Evolutionary conservation across 2,888 invertebrate species (phyloP).

Genomic region (Lasioglossum figueresi): DNA sequence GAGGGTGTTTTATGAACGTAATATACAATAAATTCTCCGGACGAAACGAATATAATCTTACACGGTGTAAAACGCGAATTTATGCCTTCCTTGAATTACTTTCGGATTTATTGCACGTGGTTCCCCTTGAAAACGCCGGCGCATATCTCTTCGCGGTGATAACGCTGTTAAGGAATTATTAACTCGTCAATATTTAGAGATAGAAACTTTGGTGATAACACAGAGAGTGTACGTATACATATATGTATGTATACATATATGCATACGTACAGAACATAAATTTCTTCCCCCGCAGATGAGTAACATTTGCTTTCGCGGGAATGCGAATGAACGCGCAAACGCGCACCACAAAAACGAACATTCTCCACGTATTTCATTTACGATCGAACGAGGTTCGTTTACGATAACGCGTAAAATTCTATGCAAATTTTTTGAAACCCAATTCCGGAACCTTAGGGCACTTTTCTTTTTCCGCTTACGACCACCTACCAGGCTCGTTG

Average conservation of each 20-base stretch:
- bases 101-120: neutral
- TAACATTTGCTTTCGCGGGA: neutral
- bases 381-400: slow-evolving; percentile 10
- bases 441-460: neutral
- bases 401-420: slow-evolving; percentile 8
- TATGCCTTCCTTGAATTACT: slow-evolving; percentile 16
- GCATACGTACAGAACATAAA: neutral
- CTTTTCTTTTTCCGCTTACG: neutral
- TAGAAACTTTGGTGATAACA: neutral
- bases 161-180: neutral
- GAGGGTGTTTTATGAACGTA: slow-evolving; percentile 7
- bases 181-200: neutral
- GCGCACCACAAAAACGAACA: neutral
- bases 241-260: neutral
- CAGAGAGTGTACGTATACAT: neutral
- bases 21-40: slow-evolving; percentile 19
- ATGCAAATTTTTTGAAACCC: neutral
- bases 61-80: neutral
- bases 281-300: neutral
- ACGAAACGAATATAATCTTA: slow-evolving; percentile 9
- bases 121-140: neutral
- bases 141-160: neutral
- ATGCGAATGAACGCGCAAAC: neutral
- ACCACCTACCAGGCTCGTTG: neutral
- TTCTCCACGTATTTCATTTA: slow-evolving; percentile 3